These are phyloP conservation scores for Coccyzus lansbergi DNA, from an alignment of 2,797 vertebrate species.

Conservation along the genomic window DNA sequence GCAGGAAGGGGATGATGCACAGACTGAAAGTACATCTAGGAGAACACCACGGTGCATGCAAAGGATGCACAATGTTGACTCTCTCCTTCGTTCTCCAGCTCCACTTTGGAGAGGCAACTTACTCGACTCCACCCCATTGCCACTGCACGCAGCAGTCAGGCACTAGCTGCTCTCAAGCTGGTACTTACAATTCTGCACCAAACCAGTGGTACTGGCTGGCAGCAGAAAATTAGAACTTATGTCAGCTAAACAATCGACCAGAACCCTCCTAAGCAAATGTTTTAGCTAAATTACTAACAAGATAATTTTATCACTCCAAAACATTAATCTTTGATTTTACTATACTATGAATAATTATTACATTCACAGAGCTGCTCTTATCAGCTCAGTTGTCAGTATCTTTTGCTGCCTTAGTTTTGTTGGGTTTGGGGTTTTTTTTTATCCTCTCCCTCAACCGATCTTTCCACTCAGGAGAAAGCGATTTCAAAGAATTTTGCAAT, in stretches of 20 bases:
- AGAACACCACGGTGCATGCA: no score
- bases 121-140: background rate
- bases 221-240: background rate
- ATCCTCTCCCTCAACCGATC: background rate
- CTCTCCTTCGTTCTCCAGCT: background rate
- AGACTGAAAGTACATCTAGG: background rate
- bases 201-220: background rate
- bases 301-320: background rate
- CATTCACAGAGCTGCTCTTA: background rate
- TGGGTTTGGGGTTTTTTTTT: no score
- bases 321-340: background rate
- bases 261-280: background rate
- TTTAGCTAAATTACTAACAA: background rate
- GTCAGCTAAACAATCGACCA: background rate
- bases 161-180: background rate
- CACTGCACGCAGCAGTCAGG: background rate
- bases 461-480: background rate
- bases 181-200: background rate
- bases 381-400: background rate
- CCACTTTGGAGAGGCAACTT: background rate
- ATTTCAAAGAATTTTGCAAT: background rate
- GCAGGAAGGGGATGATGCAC: accelerated
- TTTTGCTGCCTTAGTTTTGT: background rate
- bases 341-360: background rate
- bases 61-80: background rate